Percentiles rank a stretch among this genome's conserved stretches.
Conservation (phyloP, 2,888 invertebrate species). For the Crioceris asparagi region DNA sequence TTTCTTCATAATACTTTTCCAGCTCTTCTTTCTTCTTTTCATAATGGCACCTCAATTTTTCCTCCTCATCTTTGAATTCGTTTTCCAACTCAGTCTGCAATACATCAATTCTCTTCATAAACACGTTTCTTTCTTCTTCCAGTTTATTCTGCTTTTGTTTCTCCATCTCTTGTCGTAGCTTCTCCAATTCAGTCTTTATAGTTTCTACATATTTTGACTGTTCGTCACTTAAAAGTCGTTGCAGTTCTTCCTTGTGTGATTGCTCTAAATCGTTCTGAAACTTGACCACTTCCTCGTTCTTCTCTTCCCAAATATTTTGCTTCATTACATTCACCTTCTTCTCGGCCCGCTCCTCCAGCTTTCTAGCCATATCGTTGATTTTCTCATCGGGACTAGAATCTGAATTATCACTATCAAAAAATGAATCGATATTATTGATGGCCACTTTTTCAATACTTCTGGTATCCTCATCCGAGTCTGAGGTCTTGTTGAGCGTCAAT, state of each 20-base stretch:
- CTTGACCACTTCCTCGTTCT: conserved; percentile 34
- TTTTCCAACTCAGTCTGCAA: conserved; percentile 36
- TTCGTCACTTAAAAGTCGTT: conserved; percentile 40
- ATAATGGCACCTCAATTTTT: conserved; percentile 28
- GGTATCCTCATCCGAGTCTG: conserved; percentile 44
- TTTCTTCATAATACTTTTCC: conserved; percentile 41
- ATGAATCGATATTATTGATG: conserved; percentile 18
- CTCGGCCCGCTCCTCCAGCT: conserved; percentile 33
- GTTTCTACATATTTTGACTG: conserved; percentile 30
- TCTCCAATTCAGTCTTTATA: conserved; percentile 37
- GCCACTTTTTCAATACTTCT: conserved; percentile 28
- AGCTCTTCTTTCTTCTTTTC: conserved; percentile 35
- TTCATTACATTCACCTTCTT: conserved; percentile 45
- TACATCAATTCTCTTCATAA: conserved; percentile 29
- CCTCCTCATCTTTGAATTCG: conserved; percentile 30
- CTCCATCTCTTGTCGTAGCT: conserved; percentile 41
- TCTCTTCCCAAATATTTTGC: conserved; percentile 44
- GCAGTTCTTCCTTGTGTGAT: conserved; percentile 40
- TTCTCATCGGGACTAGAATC: conserved; percentile 21
- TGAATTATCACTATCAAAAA: conserved; percentile 21
- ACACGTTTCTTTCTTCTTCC: conserved; percentile 35
- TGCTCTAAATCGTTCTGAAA: conserved; percentile 34
- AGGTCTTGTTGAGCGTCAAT: conserved; percentile 41
- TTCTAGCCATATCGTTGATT: conserved; percentile 17
- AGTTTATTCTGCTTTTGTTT: neutral